phyloP scores from a whole-genome alignment of 2,797 vertebrate genomes.

The Menidia menidia region DNA sequence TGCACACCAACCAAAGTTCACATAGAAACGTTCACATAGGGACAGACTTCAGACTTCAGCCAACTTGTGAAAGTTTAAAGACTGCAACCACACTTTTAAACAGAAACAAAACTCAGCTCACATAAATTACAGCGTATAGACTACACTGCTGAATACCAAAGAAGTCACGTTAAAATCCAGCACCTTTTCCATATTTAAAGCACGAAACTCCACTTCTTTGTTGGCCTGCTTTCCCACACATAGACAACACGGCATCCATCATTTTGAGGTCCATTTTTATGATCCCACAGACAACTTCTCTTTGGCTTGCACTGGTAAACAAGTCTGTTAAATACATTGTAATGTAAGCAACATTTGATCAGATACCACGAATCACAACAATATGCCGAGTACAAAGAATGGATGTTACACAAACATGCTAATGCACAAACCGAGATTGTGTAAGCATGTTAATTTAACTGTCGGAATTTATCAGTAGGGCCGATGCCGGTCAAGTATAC shows the following conservation, averaged over 20 bases:
- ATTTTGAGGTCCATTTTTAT: constrained; percentile 15
- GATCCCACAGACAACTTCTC: constrained; percentile 31
- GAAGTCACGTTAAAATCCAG: constrained; percentile 36
- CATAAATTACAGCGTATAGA: constrained; percentile 55
- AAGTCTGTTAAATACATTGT: constrained; percentile 12
- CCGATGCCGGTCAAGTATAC: constrained; percentile 38
- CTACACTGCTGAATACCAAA: constrained; percentile 36
- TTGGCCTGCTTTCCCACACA: constrained; percentile 43
- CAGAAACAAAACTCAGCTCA: constrained; percentile 44
- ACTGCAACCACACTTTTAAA: constrained; percentile 49
- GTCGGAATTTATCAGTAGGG: constrained; percentile 48
- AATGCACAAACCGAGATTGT: constrained; percentile 42
- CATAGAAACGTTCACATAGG: constrained; percentile 16
- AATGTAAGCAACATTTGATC: constrained; percentile 64
- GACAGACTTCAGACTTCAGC: constrained; percentile 32
- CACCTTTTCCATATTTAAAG: constrained; percentile 33
- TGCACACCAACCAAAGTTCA: constrained; percentile 18
- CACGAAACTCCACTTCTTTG: constrained; percentile 47
- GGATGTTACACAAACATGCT: constrained; percentile 53
- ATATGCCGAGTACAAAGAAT: constrained; percentile 33
- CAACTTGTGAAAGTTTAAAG: constrained; percentile 59
- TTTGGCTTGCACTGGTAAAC: constrained; percentile 54
- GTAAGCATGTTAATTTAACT: constrained; percentile 52
- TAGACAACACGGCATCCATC: constrained; percentile 55
- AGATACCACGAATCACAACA: constrained; percentile 56